Evolutionary conservation across 1,140 invertebrate genomes (phyloP), one percentile per base, ranked within the genome.

Genomic region (Drosophila rhopaloa): DNA sequence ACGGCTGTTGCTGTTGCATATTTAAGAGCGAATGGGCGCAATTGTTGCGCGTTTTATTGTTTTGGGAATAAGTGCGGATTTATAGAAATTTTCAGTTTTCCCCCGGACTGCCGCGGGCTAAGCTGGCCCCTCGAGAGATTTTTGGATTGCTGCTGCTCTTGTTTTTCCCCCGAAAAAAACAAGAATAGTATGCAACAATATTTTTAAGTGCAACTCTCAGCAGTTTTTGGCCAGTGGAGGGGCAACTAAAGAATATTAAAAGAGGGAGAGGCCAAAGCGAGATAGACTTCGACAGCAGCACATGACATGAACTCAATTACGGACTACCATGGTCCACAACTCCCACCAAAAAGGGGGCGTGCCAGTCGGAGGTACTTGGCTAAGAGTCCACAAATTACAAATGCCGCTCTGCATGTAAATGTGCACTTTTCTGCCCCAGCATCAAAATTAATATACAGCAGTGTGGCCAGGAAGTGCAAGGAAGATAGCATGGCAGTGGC

Each of bases 11-110:
- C 40, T 76, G 79, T 66, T 86, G 79, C 79, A 82, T 88, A 86
- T 79, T 86, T 86, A 88, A 86, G 79, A 77, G 70, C 71, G 73
- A 88, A 76, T 77, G 71, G 71, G 74, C 72, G 71, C 83, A 86
- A 86, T 86, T 86, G 83, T 86, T 88, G 83, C 83, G 79, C 83
- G 83, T 83, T 86, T 88, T 86, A 86, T 86, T 88, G 83, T 86
- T 86, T 86, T 86, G 83, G 83, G 83, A 88, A 83, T 88, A 83
- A 88, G 83, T 79, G 83, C 83, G 84, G 83, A 86, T 86, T 86
- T 86, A 88, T 86, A 86, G 79, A 88, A 81, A 70, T 88, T 82
- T 77, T 76, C 46, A 50, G 62, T 74, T 83, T 74, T 59, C n/a
- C 38, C 38, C 41, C 61, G 53, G 51, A 37, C 46, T 40, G 35